Evolutionary conservation across 2,113 vertebrate genomes (phyloP).

Genomic region (Delphinus delphis): DNA sequence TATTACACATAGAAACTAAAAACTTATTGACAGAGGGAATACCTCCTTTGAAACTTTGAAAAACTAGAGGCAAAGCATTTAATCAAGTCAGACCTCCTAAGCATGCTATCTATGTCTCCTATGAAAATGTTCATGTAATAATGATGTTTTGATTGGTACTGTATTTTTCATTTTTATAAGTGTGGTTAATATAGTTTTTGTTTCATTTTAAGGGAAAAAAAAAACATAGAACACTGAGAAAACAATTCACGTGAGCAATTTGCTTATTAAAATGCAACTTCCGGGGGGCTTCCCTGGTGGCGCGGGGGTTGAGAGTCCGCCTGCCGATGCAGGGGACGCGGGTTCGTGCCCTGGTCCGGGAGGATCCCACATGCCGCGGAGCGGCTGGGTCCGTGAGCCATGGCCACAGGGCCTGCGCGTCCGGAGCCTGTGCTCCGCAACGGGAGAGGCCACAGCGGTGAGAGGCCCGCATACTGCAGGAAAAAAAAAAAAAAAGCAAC

Average conservation of each 20-base stretch:
- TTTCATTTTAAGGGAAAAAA: neutral
- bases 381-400: no score
- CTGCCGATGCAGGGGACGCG: no score
- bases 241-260: conserved; percentile 26
- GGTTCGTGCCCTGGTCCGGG: no score
- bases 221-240: neutral
- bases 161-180: neutral
- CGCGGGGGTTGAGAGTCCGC: no score
- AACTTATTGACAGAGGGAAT: neutral
- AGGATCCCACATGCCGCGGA: no score
- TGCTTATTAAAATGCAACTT: neutral
- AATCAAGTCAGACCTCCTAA: neutral
- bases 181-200: neutral
- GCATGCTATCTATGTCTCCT: neutral
- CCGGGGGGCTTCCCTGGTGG: no score
- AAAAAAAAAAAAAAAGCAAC: neutral
- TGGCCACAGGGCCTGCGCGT: no score
- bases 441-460: no score
- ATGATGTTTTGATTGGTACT: neutral
- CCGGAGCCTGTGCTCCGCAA: no score
- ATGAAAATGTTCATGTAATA: neutral
- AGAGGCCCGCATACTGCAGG: no score
- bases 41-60: neutral
- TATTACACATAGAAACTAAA: neutral
- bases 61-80: neutral